Conservation (phyloP, 92 coral and sea anemone species). For the Porites lobata region DNA sequence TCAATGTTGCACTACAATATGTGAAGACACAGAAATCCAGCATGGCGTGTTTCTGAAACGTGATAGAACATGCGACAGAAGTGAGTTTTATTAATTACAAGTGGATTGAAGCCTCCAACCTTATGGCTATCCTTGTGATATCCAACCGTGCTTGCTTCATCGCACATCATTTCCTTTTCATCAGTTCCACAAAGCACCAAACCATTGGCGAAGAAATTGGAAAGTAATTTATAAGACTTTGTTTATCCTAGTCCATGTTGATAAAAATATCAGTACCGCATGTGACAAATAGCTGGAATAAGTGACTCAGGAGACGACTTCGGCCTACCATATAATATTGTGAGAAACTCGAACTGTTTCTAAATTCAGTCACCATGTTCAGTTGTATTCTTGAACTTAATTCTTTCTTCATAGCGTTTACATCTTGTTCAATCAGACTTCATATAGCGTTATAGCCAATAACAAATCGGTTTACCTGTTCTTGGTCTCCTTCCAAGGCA, state of each 20-base stretch:
- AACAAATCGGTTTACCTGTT: slow-evolving; percentile 19
- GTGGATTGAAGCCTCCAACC: slow-evolving; percentile 40
- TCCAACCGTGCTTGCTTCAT: slow-evolving; percentile 32
- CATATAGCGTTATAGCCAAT: background rate
- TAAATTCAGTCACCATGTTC: too few relatives aligned
- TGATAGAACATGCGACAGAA: slow-evolving; percentile 47
- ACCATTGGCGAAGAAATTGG: background rate
- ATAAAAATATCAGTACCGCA: slow-evolving; percentile 15
- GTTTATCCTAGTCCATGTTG: slow-evolving; percentile 34
- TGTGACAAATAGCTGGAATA: slow-evolving; percentile 20
- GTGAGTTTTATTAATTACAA: slow-evolving; percentile 35
- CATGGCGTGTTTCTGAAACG: slow-evolving; percentile 15
- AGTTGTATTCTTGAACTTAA: background rate
- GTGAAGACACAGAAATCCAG: slow-evolving; percentile 23
- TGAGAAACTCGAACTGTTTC: slow-evolving; percentile 30
- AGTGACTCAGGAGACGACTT: background rate
- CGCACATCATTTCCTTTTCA: slow-evolving; percentile 8
- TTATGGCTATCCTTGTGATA: slow-evolving; percentile 29
- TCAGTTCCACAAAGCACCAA: slow-evolving; percentile 24
- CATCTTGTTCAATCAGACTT: background rate
- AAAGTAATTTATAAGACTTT: background rate
- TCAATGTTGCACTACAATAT: slow-evolving; percentile 18
- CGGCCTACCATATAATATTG: slow-evolving; percentile 12
- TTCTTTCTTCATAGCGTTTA: background rate
- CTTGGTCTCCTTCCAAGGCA: background rate